Evolutionary conservation across 2,797 vertebrate genomes (phyloP).

Genomic region (Menidia menidia): DNA sequence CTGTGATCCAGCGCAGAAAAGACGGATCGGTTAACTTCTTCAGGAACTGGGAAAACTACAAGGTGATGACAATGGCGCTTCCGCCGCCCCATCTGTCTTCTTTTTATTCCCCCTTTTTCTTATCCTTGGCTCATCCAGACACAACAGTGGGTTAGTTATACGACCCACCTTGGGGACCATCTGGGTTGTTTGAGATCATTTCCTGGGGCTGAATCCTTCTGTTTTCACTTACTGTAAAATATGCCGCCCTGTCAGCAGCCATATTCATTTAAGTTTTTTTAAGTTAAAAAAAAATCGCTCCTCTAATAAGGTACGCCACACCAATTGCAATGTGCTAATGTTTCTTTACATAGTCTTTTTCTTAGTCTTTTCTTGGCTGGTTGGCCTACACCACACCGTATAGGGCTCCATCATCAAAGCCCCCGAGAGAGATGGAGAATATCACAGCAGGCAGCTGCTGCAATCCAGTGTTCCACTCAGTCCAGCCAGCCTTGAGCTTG

Average conservation of each 20-base stretch:
- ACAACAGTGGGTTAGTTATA: constrained; percentile 43
- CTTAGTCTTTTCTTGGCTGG: constrained; percentile 59
- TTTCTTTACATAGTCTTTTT: constrained; percentile 74
- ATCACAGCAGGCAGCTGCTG: constrained; percentile 53
- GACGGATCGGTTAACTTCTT: constrained; percentile 98
- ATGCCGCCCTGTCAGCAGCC: constrained; percentile 66
- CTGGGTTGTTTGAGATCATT: constrained; percentile 43
- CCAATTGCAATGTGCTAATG: constrained; percentile 58
- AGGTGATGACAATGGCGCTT: constrained; percentile 83
- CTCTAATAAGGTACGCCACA: constrained; percentile 70
- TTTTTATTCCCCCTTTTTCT: constrained; percentile 19
- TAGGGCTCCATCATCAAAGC: constrained; percentile 64
- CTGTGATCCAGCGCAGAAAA: constrained; percentile 92
- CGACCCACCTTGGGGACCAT: constrained; percentile 38
- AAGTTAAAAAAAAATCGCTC: constrained; percentile 74
- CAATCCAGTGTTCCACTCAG: constrained; percentile 64
- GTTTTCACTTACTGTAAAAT: constrained; percentile 67
- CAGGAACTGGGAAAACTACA: constrained; percentile 98
- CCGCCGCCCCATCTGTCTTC: constrained; percentile 10
- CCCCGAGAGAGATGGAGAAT: constrained; percentile 57
- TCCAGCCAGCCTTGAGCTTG: constrained; percentile 60
- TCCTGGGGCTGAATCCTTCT: constrained; percentile 47
- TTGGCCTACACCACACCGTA: constrained; percentile 51
- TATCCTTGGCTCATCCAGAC: constrained; percentile 42
- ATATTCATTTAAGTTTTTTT: constrained; percentile 42